Evolutionary conservation across 1,140 invertebrate species (phyloP), one percentile per base, ranked within the genome.

Genomic region (Goniozus legneri): DNA sequence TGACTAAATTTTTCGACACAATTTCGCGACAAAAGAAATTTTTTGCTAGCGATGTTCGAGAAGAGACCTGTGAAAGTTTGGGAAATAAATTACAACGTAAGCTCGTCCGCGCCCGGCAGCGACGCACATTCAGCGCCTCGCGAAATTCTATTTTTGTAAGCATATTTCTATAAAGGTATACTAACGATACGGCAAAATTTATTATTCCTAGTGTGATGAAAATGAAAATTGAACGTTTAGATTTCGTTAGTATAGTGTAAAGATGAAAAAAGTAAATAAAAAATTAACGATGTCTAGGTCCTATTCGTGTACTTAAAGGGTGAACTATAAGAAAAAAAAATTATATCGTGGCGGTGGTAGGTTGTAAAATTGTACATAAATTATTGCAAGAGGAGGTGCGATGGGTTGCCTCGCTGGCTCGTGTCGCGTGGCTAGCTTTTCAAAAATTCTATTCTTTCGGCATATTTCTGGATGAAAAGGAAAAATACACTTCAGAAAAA

Each of bases 121-220:
- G 67, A 64, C 51, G 64, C 65, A 60, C 64, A 65, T 65, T 64
- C 62, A 57, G 62, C 60, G 71, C 67, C 67, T 75, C 72, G 71
- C 73, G 58, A 76, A 76, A 76, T 76, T 76, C 72, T 75, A 76
- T 76, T 75, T 76, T 76, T 76, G 73, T 76, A 76, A 76, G 74
- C 72, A 76, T 76, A 76, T 76, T 76, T 75, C 72, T 76, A 75
- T 76, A 76, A 76, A 72, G 67, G 69, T 74, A 75, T 75, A 76
- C 72, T 74, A 75, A 76, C 71, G 73, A 75, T 71, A 75, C 61
- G 62, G 70, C 72, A 76, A 76, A 76, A 76, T 75, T 76, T 75
- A 76, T 72, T 75, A 75, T 76, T 75, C 73, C 70, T 75, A 75
- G 73, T 73, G 62, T 70, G 71, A 64, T 69, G 73, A 71, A 72